Base-by-base conservation (phyloP, 2,113 vertebrate species). In the Apodemus speciosus region DNA sequence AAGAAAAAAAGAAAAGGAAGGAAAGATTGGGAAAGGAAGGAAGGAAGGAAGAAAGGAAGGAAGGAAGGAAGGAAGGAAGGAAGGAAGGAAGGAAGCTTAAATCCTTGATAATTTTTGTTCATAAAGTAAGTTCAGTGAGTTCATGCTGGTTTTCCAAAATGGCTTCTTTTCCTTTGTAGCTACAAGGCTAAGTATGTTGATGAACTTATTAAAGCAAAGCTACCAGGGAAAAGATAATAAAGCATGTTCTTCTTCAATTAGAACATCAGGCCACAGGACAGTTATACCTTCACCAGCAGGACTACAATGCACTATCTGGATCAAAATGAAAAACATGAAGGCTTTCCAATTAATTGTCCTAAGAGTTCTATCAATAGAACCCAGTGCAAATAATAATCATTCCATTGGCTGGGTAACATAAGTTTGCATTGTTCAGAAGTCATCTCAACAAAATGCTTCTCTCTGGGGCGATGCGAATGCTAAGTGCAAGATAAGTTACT, bases 401-500 rank as follows among this genome's bases (percentile, higher is more conserved):
- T 77, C 23, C 85, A 46, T 85, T 97, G 62, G 75, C 89, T 73
- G 93, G 38, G 91, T 97, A 97, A 96, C 89, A 94, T 62, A 60
- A 95, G 80, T 90, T 95, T 92, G 85, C 97, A 88, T 94, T 81
- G 46, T 95, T 95, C 38, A 81, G 71, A 85, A 97, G 40, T 93
- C 2, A 2, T 73, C 40, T 83, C 68, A 96, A 92, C 79, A 92
- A 95, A 96, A 95, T 64, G 66, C 79, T 90, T 88, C 30, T 73
- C 60, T 90, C 73, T 95, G 72, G 91, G 93, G 88, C 40, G 92
- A 84, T 79, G 46, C 79, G 94, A 94, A 96, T 97, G 88, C 76
- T 95, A 92, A 96, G 66, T 91, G 80, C 86, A 92, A 96, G 93
- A 95, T 91, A 96, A 96, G 95, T 96, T 97, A 96, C 94, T 85